Evolutionary conservation across 2,113 vertebrate genomes (phyloP).

Genomic region (Thermophis baileyi): DNA sequence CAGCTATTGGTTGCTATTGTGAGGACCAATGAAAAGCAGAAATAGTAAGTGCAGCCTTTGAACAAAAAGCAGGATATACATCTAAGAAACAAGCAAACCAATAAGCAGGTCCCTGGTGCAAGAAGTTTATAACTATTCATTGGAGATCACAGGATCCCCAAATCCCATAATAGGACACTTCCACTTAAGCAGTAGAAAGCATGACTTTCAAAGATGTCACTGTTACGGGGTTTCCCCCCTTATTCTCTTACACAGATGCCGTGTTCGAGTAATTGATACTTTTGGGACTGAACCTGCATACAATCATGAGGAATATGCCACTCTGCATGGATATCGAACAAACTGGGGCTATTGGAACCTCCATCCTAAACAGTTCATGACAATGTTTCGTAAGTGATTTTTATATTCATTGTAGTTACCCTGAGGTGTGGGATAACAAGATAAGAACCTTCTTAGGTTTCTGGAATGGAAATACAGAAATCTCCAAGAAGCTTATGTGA

Average conservation of each 20-base stretch:
- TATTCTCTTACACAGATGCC: slow-evolving; percentile 77
- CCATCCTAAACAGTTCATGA: slow-evolving; percentile 93
- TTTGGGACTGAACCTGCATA: slow-evolving; percentile 95
- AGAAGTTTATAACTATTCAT: background rate
- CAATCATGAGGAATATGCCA: slow-evolving; percentile 96
- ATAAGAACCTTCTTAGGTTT: background rate
- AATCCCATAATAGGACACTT: background rate
- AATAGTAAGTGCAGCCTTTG: background rate
- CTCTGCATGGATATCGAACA: slow-evolving; percentile 87
- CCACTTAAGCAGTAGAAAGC: background rate
- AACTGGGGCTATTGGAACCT: slow-evolving; percentile 99
- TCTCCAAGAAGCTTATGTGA: background rate
- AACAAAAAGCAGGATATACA: background rate
- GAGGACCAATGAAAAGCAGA: background rate
- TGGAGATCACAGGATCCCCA: background rate
- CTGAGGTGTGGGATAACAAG: background rate
- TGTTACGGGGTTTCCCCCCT: background rate
- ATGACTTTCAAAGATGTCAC: background rate
- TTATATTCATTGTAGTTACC: background rate
- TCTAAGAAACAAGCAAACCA: background rate
- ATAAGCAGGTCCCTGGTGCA: background rate
- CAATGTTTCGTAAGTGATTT: slow-evolving; percentile 92
- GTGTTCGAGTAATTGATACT: slow-evolving; percentile 92
- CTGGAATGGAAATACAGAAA: background rate
- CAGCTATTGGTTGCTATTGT: background rate